Evolutionary conservation across 2,113 vertebrate species (phyloP).

Genomic region (Pachycephala philippinensis): DNA sequence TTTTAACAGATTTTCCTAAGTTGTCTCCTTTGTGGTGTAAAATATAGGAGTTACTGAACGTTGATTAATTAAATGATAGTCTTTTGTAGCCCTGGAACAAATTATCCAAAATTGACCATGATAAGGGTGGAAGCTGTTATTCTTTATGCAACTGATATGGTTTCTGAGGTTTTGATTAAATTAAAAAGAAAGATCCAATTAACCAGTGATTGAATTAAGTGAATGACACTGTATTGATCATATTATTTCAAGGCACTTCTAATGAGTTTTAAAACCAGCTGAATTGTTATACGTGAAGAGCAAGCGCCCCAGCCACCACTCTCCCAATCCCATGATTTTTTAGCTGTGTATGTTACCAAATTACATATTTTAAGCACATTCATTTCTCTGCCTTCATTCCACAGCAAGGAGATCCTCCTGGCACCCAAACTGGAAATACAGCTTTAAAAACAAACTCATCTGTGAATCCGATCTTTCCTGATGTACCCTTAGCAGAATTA

Average conservation of each 20-base stretch:
- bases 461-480: background rate
- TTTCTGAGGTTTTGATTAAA: slow-evolving; percentile 54
- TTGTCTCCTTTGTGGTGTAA: background rate
- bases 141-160: slow-evolving; percentile 10
- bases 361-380: background rate
- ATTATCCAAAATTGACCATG: slow-evolving; percentile 46
- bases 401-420: background rate
- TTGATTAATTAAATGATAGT: slow-evolving; percentile 44
- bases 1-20: background rate
- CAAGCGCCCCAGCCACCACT: background rate
- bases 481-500: background rate
- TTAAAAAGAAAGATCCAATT: slow-evolving; percentile 50
- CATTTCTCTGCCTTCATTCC: background rate
- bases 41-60: background rate
- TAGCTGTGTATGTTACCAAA: background rate
- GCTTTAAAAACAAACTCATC: slow-evolving; percentile 2
- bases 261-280: slow-evolving; percentile 38
- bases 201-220: slow-evolving; percentile 47
- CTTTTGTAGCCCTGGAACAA: slow-evolving; percentile 21
- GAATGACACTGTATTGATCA: slow-evolving; percentile 44
- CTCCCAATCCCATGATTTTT: background rate
- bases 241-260: slow-evolving; percentile 47
- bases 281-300: background rate
- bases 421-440: background rate
- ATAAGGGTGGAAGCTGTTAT: slow-evolving; percentile 16